Evolutionary conservation across 2,797 vertebrate species (phyloP), one percentile per base, ranked within the genome.

Genomic region (Cynodonichthys magdalenae): DNA sequence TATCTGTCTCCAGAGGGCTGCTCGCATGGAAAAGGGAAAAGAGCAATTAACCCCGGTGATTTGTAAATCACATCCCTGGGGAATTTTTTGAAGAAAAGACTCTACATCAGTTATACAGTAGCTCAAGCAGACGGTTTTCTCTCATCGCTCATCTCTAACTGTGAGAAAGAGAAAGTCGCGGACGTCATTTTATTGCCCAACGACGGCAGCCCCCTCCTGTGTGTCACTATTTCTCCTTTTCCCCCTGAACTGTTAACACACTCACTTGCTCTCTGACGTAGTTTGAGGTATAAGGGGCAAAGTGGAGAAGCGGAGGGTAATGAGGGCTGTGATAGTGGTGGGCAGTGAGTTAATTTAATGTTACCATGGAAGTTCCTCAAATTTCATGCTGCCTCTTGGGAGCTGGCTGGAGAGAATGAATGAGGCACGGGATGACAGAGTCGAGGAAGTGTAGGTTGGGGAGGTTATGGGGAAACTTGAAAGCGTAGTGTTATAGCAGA

Each of bases 131-230:
- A 58, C 57, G 62, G 34, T 66, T 46, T 66, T 47, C 19, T 63
- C 59, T 71, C 59, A 61, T 63, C 31, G 71, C 74, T 49, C 31
- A 83, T 86, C 71, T 67, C 63, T 66, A 60, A 75, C 81, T 75
- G 56, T 59, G 76, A 84, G 71, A 83, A 85, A 90, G 69, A 73
- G 75, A 84, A 71, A 86, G 85, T 75, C 41, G 78, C 55, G 85
- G 83, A 94, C 89, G 89, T 93, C 90, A 92, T 69, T 93, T 93
- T 91, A 92, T 91, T 87, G 79, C 85, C 60, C 83, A 84, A 80
- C 87, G 87, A 89, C 79, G 66, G 55, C 82, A 74, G 55, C 81
- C 87, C 79, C 86, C 69, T 74, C 50, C 59, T 73, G 87, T 90
- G 86, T 91, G 89, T 92, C 89, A 89, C 78, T 86, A 81, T 89